Evolutionary conservation across 2,888 invertebrate species (phyloP).

Genomic region (Shargacucullia verbasci): DNA sequence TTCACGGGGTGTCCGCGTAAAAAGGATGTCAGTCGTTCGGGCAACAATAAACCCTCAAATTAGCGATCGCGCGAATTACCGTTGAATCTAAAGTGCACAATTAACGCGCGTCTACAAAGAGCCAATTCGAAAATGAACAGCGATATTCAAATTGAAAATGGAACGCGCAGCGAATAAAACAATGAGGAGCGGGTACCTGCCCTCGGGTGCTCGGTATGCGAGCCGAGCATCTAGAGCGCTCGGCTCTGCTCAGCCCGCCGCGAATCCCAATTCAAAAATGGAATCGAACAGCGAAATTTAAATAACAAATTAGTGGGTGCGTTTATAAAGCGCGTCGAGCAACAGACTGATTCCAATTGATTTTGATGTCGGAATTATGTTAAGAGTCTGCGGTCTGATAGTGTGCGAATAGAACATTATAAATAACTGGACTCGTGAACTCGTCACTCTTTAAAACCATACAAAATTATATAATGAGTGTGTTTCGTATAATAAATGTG

Average conservation of each 20-base stretch:
- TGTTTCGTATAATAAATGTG: slow-evolving; percentile 19
- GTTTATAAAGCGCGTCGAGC: slow-evolving; percentile 78
- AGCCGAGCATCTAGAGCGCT: slow-evolving; percentile 70
- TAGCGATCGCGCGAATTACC: slow-evolving; percentile 84
- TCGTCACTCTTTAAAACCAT: slow-evolving; percentile 41
- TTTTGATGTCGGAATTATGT: slow-evolving; percentile 73
- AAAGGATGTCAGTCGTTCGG: slow-evolving; percentile 80
- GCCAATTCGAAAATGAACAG: slow-evolving; percentile 86
- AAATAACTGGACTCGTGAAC: slow-evolving; percentile 36
- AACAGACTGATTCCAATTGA: slow-evolving; percentile 77
- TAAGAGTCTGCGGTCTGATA: slow-evolving; percentile 54
- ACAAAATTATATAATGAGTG: slow-evolving; percentile 21
- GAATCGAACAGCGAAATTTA: slow-evolving; percentile 81
- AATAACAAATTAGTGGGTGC: slow-evolving; percentile 85
- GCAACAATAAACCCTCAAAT: slow-evolving; percentile 85
- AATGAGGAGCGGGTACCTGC: slow-evolving; percentile 74
- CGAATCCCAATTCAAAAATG: slow-evolving; percentile 81
- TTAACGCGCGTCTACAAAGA: slow-evolving; percentile 85
- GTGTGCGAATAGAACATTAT: slow-evolving; percentile 49
- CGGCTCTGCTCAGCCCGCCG: slow-evolving; percentile 60
- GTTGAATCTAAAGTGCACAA: slow-evolving; percentile 87
- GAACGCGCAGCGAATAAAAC: slow-evolving; percentile 85
- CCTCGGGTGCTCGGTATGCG: slow-evolving; percentile 67
- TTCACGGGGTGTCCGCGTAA: slow-evolving; percentile 75
- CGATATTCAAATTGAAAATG: slow-evolving; percentile 88